Percentiles rank a stretch among this genome's conserved stretches.
Evolutionary conservation across 1,140 invertebrate species (phyloP).

Genomic region (Zaprionus ornatus): DNA sequence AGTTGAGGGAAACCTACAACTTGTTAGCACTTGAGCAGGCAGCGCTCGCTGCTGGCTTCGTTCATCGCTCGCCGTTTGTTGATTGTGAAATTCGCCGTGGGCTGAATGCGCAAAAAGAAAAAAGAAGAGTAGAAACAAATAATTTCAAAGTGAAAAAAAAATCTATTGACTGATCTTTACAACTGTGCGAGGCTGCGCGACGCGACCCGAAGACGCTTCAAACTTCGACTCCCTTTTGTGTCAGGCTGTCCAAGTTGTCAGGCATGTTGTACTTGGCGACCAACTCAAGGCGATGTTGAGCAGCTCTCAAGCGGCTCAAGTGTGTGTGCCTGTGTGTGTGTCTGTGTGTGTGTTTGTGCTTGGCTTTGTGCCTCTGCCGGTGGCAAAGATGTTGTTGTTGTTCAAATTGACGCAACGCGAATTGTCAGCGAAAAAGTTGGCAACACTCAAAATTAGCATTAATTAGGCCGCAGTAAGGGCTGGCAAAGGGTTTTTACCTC

Average conservation of each 20-base stretch:
- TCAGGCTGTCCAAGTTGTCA: constrained; percentile 28
- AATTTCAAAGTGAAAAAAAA: constrained; percentile 1
- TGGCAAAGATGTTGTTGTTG: constrained; percentile 32
- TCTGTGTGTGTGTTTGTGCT: constrained; percentile 12
- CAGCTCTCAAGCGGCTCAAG: constrained; percentile 22
- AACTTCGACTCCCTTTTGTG: constrained; percentile 30
- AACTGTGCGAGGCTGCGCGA: not conserved
- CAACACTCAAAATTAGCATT: constrained; percentile 47
- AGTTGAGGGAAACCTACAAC: constrained; percentile 5
- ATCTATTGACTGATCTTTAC: constrained; percentile 42
- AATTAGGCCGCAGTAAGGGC: constrained; percentile 40
- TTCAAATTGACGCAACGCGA: constrained; percentile 35
- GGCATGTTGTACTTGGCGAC: constrained; percentile 21
- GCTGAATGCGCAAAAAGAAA: constrained; percentile 30
- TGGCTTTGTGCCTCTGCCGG: constrained; percentile 14
- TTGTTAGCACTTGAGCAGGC: constrained; percentile 57
- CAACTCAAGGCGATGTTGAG: constrained; percentile 31
- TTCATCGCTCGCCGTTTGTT: constrained; percentile 22
- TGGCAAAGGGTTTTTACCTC: constrained; percentile 10
- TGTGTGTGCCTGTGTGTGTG: constrained; percentile 26
- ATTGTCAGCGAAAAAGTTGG: constrained; percentile 26
- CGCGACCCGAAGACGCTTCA: not conserved
- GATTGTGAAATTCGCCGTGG: constrained; percentile 68
- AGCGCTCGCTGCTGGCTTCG: constrained; percentile 17
- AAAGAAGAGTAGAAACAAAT: constrained; percentile 7